A percentile compares a stretch with the other conserved stretches of the same genome.
These are phyloP conservation scores for Mystacornis crossleyi DNA, from an alignment of 2,113 vertebrate species.

Conservation along the genomic window DNA sequence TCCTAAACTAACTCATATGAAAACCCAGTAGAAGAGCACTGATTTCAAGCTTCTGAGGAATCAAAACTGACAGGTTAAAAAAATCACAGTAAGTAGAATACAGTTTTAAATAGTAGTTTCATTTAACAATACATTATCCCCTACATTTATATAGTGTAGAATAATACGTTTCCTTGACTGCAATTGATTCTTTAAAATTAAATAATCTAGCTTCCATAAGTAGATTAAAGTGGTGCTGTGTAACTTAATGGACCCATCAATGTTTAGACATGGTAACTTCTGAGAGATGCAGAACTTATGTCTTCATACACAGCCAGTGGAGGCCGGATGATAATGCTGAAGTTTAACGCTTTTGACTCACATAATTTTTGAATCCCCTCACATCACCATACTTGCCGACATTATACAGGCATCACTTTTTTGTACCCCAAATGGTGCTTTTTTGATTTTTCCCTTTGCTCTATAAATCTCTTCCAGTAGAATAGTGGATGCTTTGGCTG, in stretches of 20 bases:
- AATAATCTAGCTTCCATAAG: not conserved
- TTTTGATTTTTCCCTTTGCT: not conserved
- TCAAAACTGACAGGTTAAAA: not conserved
- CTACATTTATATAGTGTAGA: not conserved
- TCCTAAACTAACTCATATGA: not conserved
- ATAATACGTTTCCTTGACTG: not conserved
- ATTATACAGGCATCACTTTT: not conserved
- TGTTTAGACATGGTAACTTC: not conserved
- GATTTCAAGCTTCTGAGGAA: not conserved
- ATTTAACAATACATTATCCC: not conserved
- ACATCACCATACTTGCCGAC: not conserved
- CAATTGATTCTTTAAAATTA: not conserved
- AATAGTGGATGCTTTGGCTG: not conserved
- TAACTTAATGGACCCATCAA: not conserved
- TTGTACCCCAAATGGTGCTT: not conserved
- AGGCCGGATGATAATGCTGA: fast-evolving
- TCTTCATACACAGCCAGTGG: fast-evolving
- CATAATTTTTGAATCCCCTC: not conserved
- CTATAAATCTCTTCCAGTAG: not conserved
- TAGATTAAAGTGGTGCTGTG: not conserved
- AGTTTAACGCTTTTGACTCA: not conserved
- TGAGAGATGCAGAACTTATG: not conserved
- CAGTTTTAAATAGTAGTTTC: not conserved
- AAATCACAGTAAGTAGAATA: not conserved
- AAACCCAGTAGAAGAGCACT: not conserved